Evolutionary conservation across 2,888 invertebrate species (phyloP), one percentile per base, ranked within the genome.

Genomic region (Nemapogon koenigi): DNA sequence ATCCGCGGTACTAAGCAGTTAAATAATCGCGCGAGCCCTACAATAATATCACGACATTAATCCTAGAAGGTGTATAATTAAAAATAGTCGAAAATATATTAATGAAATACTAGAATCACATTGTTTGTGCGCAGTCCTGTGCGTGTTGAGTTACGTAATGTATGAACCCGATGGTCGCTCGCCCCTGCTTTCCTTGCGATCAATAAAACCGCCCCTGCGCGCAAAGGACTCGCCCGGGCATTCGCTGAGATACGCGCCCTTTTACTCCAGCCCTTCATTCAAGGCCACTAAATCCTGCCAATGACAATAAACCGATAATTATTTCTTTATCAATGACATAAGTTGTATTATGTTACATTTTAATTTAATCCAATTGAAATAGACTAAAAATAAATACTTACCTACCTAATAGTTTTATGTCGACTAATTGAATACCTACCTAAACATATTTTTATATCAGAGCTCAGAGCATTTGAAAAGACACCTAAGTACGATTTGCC

Each of bases 101-200:
- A 29, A 59, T 60, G 59, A 59, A 63, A 65, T 71, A 73, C 69
- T 71, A 68, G 72, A 72, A 76, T 78, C 75, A 78, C 78, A 76
- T 78, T 68, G 65, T 75, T 78, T 78, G 78, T 78, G 78, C 78
- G 78, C 78, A 62, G 67, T 75, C 61, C 72, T 78, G 78, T 78
- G 78, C 78, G 78, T 78, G 66, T 67, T 66, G 59, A 50, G 76
- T 78, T 78, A 76, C 64, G 70, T 78, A 78, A 78, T 75, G 71
- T 54, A 64, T 66, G 71, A 69, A 15, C 51, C 50, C 47, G 48
- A 46, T 49, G 55, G 51, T 55, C 30, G 31, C 35, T 19, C 39
- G 43, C 40, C 42, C 30, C 40, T 30, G 35, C 39, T 26, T 31
- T 32, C 42, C 39, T 36, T 30, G 38, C 43, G 16, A 17, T 27